These are phyloP conservation scores for Geotrypetes seraphini DNA, from an alignment of 2,797 vertebrate species.

Conservation along the genomic window DNA sequence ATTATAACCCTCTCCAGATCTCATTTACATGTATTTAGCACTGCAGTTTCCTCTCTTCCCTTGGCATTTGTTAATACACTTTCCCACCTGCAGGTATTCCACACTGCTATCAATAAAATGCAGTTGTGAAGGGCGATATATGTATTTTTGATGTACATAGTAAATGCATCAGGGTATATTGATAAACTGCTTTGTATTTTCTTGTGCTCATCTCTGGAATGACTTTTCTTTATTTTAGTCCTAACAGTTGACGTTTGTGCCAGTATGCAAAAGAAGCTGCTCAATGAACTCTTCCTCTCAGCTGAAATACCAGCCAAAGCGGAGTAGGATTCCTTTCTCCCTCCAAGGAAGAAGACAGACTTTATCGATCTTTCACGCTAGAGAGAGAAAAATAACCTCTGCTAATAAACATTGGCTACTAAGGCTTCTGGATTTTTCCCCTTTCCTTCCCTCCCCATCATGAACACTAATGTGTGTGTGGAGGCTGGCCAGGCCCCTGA, in stretches of 20 bases:
- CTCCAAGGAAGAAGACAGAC: background rate
- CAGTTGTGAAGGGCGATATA: conserved; percentile 6
- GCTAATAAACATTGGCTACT: conserved; percentile 16
- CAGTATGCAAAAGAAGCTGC: conserved; percentile 46
- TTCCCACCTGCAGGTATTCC: conserved; percentile 23
- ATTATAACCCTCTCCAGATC: conserved; percentile 34
- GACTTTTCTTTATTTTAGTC: conserved; percentile 58
- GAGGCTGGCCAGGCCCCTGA: conserved; percentile 80
- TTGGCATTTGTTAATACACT: conserved; percentile 30
- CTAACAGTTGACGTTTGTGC: conserved; percentile 37
- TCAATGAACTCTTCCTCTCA: conserved; percentile 33
- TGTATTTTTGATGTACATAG: conserved; percentile 38
- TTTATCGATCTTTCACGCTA: conserved; percentile 20
- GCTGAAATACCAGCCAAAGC: conserved; percentile 43
- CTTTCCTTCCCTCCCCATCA: conserved; percentile 49
- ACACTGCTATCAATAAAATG: conserved; percentile 22
- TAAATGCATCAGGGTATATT: conserved; percentile 23
- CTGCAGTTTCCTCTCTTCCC: conserved; percentile 37
- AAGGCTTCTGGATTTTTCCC: conserved; percentile 23
- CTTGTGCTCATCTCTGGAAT: conserved; percentile 36
- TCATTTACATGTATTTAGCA: conserved; percentile 50
- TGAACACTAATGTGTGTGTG: conserved; percentile 91
- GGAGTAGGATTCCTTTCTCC: conserved; percentile 30
- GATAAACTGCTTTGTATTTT: conserved; percentile 5
- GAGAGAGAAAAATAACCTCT: too few species aligned